Percentiles rank a stretch among this genome's conserved stretches.
These are phyloP conservation scores for Lateolabrax maculatus DNA, from an alignment of 2,797 vertebrate species.

Conservation along the genomic window DNA sequence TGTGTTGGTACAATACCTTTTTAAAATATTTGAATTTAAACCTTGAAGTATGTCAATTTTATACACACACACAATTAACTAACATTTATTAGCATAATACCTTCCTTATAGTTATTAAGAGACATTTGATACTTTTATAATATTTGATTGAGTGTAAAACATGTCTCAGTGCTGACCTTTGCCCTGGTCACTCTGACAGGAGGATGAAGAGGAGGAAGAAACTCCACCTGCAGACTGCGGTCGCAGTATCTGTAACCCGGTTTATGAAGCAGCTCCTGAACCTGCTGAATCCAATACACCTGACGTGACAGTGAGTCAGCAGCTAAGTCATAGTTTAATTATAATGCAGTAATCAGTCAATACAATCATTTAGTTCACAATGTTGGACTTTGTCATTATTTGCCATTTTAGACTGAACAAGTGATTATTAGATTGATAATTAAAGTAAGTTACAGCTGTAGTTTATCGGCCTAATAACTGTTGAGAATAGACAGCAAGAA, in stretches of 20 bases:
- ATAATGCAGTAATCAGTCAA: too few species aligned
- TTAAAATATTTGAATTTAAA: too few species aligned
- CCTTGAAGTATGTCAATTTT: too few species aligned
- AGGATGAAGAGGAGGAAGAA: constrained; percentile 82
- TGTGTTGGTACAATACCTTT: too few species aligned
- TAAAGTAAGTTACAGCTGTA: neutral
- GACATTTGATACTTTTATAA: too few species aligned
- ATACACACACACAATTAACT: too few species aligned
- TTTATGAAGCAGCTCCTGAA: constrained; percentile 84
- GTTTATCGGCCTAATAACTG: too few species aligned
- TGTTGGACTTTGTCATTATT: too few species aligned
- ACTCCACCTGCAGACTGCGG: constrained; percentile 65
- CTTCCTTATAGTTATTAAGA: neutral
- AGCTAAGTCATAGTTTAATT: neutral
- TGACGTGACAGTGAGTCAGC: constrained; percentile 81
- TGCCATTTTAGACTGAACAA: neutral
- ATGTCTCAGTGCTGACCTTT: neutral
- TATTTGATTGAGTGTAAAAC: too few species aligned
- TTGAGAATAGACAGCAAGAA: neutral
- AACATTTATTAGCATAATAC: neutral
- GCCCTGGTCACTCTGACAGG: constrained; percentile 67
- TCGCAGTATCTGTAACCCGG: constrained; percentile 89
- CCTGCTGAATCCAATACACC: constrained; percentile 27
- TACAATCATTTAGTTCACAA: too few species aligned
- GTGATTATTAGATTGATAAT: neutral